Evolutionary conservation across 2,797 vertebrate genomes (phyloP).

Genomic region (Rousettus madagascariensis): DNA sequence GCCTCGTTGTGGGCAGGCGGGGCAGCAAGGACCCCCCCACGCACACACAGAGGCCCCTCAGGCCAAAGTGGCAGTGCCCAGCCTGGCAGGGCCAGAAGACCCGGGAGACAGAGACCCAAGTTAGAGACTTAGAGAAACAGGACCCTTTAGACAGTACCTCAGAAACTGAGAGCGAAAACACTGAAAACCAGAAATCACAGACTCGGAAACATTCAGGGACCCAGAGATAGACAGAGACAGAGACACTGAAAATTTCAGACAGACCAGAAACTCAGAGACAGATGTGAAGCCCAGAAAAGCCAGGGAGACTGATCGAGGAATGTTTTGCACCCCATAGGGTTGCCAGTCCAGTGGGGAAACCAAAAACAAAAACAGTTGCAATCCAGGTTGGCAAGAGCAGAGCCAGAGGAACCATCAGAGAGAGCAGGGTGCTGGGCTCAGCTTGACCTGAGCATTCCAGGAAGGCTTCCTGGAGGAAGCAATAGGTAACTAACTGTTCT

Average conservation of each 20-base stretch:
- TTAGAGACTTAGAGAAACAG: background rate
- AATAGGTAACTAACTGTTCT: background rate
- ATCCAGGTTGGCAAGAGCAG: slow-evolving; percentile 27
- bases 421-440: background rate
- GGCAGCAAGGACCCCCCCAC: slow-evolving; percentile 56
- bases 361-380: slow-evolving; percentile 2
- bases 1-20: slow-evolving; percentile 68
- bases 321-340: background rate
- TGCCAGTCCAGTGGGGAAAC: slow-evolving; percentile 27
- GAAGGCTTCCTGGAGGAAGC: slow-evolving; percentile 53
- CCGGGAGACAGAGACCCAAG: background rate
- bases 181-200: slow-evolving; percentile 48
- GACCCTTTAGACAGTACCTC: background rate
- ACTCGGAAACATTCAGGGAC: background rate
- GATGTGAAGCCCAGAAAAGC: slow-evolving; percentile 7
- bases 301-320: slow-evolving; percentile 33
- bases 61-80: slow-evolving; percentile 60
- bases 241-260: background rate
- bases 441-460: background rate
- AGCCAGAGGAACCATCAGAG: background rate
- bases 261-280: slow-evolving; percentile 24
- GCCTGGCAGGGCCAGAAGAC: background rate
- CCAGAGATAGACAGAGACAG: slow-evolving; percentile 16
- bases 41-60: background rate
- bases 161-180: background rate